Percentiles rank a stretch among this genome's conserved stretches.
Evolutionary conservation across 2,113 vertebrate genomes (phyloP).

Genomic region (Phylloscopus whistleri): DNA sequence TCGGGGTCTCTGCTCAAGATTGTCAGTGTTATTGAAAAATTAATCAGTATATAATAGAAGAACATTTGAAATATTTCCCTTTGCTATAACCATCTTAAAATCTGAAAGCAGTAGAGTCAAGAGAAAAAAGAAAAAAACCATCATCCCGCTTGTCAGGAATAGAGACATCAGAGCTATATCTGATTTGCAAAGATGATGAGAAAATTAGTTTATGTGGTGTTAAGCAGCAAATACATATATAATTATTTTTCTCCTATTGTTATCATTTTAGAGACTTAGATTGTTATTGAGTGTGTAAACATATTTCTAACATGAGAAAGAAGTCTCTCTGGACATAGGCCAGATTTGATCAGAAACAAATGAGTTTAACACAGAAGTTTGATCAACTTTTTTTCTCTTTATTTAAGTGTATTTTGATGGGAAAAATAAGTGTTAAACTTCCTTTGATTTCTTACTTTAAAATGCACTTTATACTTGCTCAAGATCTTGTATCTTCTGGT

Average conservation of each 20-base stretch:
- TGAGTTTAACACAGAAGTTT: not conserved
- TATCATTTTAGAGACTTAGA: not conserved
- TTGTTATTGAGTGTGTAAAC: not conserved
- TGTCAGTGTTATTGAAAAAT: not conserved
- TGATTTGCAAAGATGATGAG: not conserved
- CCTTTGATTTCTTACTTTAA: constrained; percentile 1
- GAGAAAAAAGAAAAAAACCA: not conserved
- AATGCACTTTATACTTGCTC: not conserved
- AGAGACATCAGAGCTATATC: not conserved
- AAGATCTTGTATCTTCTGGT: not conserved
- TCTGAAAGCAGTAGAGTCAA: not conserved
- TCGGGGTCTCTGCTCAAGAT: too few species aligned
- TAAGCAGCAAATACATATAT: not conserved
- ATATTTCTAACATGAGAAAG: not conserved
- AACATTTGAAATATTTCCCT: not conserved
- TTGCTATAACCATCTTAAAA: not conserved
- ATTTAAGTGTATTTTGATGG: not conserved
- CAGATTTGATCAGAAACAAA: not conserved
- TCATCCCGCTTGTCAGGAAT: not conserved
- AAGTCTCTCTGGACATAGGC: not conserved
- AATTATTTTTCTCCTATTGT: not conserved
- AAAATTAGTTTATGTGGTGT: not conserved
- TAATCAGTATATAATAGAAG: not conserved
- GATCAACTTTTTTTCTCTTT: not conserved
- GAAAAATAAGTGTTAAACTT: not conserved